Evolutionary conservation across 2,113 vertebrate species (phyloP).

Genomic region (Neotoma lepida): DNA sequence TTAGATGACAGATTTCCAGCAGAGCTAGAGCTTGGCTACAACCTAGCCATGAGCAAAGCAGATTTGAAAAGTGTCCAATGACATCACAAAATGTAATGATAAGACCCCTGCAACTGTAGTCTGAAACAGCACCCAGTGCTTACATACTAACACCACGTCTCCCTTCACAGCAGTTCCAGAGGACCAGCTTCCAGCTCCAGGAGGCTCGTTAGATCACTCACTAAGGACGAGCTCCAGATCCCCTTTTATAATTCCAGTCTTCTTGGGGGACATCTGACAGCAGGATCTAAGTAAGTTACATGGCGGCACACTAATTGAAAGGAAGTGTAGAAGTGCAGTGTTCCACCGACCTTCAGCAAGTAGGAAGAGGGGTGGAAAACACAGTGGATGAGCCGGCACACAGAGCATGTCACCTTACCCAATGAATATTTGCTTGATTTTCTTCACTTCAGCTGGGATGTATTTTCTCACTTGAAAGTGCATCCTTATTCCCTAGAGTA

Average conservation of each 20-base stretch:
- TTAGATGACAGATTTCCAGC: neutral
- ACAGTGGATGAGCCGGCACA: neutral
- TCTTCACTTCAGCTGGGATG: neutral
- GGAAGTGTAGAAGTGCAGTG: neutral
- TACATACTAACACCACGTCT: neutral
- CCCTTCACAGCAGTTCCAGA: neutral
- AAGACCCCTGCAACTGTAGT: neutral
- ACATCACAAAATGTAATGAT: neutral
- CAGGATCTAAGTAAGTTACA: neutral
- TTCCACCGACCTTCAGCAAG: neutral
- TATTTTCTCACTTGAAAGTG: conserved; percentile 35
- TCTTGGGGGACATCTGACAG: neutral
- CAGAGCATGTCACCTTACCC: neutral
- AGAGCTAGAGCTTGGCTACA: neutral
- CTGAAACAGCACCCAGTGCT: neutral
- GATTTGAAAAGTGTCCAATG: neutral
- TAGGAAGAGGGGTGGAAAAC: neutral
- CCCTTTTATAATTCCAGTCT: neutral
- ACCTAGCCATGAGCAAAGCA: neutral
- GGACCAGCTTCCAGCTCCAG: neutral
- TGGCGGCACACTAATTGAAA: neutral
- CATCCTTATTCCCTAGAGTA: neutral
- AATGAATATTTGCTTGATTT: neutral
- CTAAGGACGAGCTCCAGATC: neutral
- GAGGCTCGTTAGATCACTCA: neutral